Conservation (phyloP, 2,113 vertebrate genomes). For the Cathartes aura region DNA sequence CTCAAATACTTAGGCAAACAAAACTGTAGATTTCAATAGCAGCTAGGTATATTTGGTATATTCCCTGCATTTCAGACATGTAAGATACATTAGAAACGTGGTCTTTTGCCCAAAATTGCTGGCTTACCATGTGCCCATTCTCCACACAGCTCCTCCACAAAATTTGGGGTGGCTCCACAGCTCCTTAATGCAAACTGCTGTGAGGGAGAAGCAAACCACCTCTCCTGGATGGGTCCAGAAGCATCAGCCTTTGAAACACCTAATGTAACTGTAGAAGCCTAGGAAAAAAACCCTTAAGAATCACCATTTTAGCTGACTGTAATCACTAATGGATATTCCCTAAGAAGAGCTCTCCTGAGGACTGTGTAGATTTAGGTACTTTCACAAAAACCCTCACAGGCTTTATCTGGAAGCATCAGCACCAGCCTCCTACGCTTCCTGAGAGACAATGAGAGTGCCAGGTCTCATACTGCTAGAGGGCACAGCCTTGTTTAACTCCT, state of each 20-base stretch:
- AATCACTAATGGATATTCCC: not conserved
- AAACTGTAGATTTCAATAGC: not conserved
- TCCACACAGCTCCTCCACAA: not conserved
- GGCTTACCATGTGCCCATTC: not conserved
- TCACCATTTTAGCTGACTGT: not conserved
- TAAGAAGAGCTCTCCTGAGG: not conserved
- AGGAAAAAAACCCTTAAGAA: not conserved
- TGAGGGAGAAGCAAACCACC: not conserved
- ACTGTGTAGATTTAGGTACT: not conserved
- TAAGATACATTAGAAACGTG: not conserved
- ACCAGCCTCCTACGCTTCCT: not conserved
- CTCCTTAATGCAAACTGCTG: not conserved
- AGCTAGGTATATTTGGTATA: not conserved
- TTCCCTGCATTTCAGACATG: not conserved
- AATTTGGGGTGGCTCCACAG: not conserved
- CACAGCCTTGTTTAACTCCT: not conserved
- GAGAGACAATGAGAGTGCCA: not conserved
- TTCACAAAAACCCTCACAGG: not conserved
- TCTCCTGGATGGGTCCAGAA: not conserved
- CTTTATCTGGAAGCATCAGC: not conserved
- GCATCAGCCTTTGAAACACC: not conserved
- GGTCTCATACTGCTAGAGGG: not conserved
- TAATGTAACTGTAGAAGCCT: not conserved
- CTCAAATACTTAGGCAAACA: not conserved
- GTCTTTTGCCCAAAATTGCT: not conserved